phyloP scores from a whole-genome alignment of 2,113 vertebrate species.

The Felis catus region F.catus_Fca126_mat1.0 CM031411.1:52950501-52951000 shows the following conservation, averaged over 20 bases:
- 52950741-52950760: background rate
- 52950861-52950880: background rate
- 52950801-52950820: constrained; percentile 1
- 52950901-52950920: background rate
- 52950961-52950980: background rate
- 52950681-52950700: background rate
- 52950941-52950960: constrained; percentile 8
- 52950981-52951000: background rate
- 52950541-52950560: background rate
- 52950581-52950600: background rate
- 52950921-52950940: background rate
- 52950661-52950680: constrained; percentile 27
- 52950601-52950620: constrained; percentile 17
- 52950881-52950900: background rate
- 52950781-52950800: background rate
- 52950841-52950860: constrained; percentile 5
- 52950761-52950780: background rate
- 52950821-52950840: background rate
- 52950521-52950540: background rate
- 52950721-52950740: background rate
- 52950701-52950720: background rate
- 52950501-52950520: background rate
- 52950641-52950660: background rate
- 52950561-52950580: background rate
- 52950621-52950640: background rate